Evolutionary conservation across 2,113 vertebrate genomes (phyloP), one percentile per base, ranked within the genome.

Genomic region (Pseudorhombus dupliciocellatus): DNA sequence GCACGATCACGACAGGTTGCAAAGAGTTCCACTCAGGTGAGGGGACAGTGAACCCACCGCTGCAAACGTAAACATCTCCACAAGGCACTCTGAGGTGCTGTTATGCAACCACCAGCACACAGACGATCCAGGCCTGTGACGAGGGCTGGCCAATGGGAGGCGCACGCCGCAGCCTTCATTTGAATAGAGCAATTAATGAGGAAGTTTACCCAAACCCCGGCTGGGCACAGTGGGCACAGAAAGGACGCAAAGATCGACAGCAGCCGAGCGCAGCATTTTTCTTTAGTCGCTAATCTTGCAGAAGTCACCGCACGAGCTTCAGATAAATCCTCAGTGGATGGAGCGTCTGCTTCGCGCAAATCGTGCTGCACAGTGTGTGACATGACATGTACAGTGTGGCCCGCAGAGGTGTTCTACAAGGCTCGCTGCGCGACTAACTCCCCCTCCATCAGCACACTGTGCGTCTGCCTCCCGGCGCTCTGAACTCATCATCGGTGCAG

Each of bases 111-210:
- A 48, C 26, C 30, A 63, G 50, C 62, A 53, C 54, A 22, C 77
- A 42, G 55, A 66, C 72, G 58, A 76, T 57, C 28, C 66, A 77
- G 56, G 65, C 37, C 44, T 80, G 65, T 78, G 79, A 83, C 60
- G 66, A 6, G 64, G 18, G 26, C 51, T 79, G 89, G 75, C 88
- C 88, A 86, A 84, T 75, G 79, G 89, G 91, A 75, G 88, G 88
- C 86, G 84, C 42, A 46, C 67, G 66, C 71, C 70, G 81, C 84
- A 37, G 11, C 24, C 52, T 64, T 78, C 79, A 87, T 83, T 85
- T 85, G 61, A 85, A 74, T 70, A 66, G 3, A 67, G 55, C 46
- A 79, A 82, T 85, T 75, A 84, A 73, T 63, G 52, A 44, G 66
- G 16, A 82, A 88, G 64, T 85, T 83, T 75, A 61, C n/a, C 34